Percentiles rank a stretch among this genome's conserved stretches.
phyloP scores from a whole-genome alignment of 1,140 invertebrate species.

The Brachystomella parvula region DNA sequence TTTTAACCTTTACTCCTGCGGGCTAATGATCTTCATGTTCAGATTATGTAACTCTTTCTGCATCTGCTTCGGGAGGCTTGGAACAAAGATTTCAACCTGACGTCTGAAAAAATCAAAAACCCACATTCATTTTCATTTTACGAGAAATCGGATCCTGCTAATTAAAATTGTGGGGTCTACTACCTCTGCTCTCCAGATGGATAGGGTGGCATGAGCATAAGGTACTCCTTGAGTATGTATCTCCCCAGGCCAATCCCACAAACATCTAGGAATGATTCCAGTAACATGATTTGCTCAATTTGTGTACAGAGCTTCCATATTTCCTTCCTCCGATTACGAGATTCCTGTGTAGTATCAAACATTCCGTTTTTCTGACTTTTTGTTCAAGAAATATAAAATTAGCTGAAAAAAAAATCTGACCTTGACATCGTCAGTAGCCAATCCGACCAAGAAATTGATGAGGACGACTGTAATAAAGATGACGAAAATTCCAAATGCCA shows the following conservation, averaged over 20 bases:
- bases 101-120: not conserved
- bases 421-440: constrained; percentile 4
- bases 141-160: too few relatives aligned
- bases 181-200: not conserved
- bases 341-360: not conserved
- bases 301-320: not conserved
- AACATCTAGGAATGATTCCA: constrained; percentile 1
- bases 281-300: constrained; percentile 5
- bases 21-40: constrained; percentile 1
- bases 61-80: constrained; percentile 7
- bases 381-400: not conserved
- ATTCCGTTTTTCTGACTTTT: not conserved
- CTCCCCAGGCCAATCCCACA: not conserved
- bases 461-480: constrained; percentile 1
- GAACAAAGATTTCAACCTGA: constrained; percentile 1
- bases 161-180: too few relatives aligned
- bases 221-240: not conserved
- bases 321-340: not conserved
- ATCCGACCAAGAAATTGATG: not conserved
- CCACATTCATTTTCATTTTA: too few relatives aligned
- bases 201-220: not conserved
- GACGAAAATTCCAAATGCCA: constrained; percentile 1
- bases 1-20: not conserved
- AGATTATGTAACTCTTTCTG: constrained; percentile 1
- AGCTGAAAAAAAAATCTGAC: not conserved